These are phyloP conservation scores for Laupala kohalensis DNA, from an alignment of 1,140 invertebrate genomes.

Conservation along the genomic window DNA sequence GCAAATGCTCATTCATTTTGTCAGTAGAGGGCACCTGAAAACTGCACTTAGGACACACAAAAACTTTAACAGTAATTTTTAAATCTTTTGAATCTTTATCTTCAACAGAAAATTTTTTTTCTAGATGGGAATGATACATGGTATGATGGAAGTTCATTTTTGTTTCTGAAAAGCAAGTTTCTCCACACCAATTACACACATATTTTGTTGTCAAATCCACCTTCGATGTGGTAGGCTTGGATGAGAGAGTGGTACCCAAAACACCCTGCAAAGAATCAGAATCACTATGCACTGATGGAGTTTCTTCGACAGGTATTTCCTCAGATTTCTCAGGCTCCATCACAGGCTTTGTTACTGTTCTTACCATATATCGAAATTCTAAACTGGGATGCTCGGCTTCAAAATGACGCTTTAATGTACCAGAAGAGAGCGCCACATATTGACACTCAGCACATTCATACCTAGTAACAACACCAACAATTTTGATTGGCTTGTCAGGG, in stretches of 20 bases:
- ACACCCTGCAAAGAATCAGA: not conserved
- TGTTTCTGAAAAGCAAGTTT: constrained; percentile 1
- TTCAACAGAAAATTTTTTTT: constrained; percentile 1
- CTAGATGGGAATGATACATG: constrained; percentile 10
- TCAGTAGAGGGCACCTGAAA: not conserved
- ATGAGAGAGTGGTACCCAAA: not conserved
- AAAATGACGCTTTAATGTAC: constrained; percentile 8
- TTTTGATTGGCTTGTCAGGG: constrained; percentile 8
- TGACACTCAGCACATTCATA: constrained; percentile 11
- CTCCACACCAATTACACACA: constrained; percentile 7
- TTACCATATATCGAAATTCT: constrained; percentile 1
- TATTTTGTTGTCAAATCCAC: not conserved
- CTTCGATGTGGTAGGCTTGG: not conserved
- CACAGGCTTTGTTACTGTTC: not conserved
- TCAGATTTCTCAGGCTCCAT: not conserved
- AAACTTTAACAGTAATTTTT: not conserved
- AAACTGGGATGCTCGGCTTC: constrained; percentile 5
- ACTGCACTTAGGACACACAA: constrained; percentile 1
- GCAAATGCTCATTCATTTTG: constrained; percentile 5
- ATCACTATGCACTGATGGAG: not conserved
- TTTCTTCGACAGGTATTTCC: not conserved
- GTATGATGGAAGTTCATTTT: constrained; percentile 3
- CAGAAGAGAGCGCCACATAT: constrained; percentile 2
- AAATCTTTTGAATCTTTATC: not conserved
- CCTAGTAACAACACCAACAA: constrained; percentile 3